phyloP scores from a whole-genome alignment of 2,888 invertebrate species.

The Xylota sylvarum region DNA sequence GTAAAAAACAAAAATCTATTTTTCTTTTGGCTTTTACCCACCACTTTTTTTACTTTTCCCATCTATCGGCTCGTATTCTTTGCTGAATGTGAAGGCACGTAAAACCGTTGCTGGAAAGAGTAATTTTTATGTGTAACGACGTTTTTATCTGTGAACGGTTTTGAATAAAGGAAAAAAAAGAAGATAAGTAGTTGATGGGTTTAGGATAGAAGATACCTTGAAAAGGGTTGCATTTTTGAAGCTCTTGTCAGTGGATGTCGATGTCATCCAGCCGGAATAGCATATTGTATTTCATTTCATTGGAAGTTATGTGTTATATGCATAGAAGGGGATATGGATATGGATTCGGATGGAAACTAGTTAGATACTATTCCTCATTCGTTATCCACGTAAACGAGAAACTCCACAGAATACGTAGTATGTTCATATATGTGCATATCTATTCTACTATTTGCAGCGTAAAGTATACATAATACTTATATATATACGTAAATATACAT shows the following conservation, averaged over 20 bases:
- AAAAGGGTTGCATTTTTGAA: constrained; percentile 16
- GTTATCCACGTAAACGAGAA: no score
- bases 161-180: constrained; percentile 13
- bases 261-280: neutral
- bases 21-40: constrained; percentile 21
- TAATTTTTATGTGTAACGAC: constrained; percentile 15
- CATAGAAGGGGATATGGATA: no score
- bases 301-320: no score
- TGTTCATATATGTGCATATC: no score
- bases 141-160: constrained; percentile 12
- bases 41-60: neutral
- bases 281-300: no score
- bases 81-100: neutral
- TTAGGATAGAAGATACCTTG: neutral
- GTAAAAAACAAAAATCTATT: constrained; percentile 11
- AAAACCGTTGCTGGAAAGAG: constrained; percentile 1
- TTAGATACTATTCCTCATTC: no score
- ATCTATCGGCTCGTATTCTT: neutral
- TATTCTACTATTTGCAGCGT: no score
- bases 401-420: no score
- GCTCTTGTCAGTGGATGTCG: neutral
- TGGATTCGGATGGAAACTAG: no score
- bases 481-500: no score
- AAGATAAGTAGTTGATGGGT: constrained; percentile 33
- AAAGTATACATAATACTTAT: no score